Evolutionary conservation across 1,140 invertebrate genomes (phyloP), one percentile per base, ranked within the genome.

Genomic region (Cydia strobilella): DNA sequence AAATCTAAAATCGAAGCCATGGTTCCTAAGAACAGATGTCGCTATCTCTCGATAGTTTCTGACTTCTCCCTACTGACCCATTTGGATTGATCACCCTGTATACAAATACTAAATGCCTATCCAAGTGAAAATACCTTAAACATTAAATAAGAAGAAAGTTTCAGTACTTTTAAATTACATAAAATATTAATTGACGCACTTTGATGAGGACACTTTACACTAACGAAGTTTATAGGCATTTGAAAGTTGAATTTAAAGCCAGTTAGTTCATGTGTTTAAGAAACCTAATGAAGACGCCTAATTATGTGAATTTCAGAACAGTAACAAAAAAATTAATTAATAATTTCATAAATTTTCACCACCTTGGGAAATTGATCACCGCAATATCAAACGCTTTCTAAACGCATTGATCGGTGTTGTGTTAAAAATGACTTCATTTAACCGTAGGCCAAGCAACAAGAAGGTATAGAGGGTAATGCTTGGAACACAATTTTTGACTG

Each of bases 321-420:
- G 39, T 66, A 3, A 35, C 27, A 18, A 54, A 18, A 65, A 35
- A 2, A 35, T n/a, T 18, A 35, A 18, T 35, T 31, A 35, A 18
- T 35, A 35, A 69, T 18, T 35, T 69, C n/a, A 18, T 39, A 27
- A 69, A 1, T 18, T 15, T 35, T 35, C 65, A 35, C 27, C 27
- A 6, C 6, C 31, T 42, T 42, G 65, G 18, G 18, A 39, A 69
- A 35, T 20, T n/a, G 65, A 69, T 69, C 31, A 66, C 63, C 63
- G 63, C 63, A 69, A 66, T n/a, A 66, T 66, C 63, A 13, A 31
- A 12, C 63, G n/a, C 65, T 69, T 69, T 69, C 65, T 69, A 69
- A 69, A 39, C 7, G 1, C 3, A 69, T 42, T 18, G 27, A 69
- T 69, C 20, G 20, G 54, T 18, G n/a, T 18, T n/a, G 51, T 54